Base-by-base conservation (phyloP, 2,113 vertebrate species). In the Meles meles region DNA sequence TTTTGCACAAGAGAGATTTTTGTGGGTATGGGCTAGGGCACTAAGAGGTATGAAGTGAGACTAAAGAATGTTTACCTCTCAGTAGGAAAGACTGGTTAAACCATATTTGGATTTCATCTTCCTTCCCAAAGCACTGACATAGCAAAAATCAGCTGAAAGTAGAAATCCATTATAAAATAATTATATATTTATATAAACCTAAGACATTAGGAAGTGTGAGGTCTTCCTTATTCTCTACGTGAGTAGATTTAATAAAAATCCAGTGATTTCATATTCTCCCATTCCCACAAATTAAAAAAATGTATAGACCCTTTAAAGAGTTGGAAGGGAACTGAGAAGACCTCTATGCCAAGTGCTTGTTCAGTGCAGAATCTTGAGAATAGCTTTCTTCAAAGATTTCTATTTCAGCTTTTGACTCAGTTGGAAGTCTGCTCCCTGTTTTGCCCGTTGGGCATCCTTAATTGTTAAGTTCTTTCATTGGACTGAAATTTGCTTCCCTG, bases 121-220 rank as follows among this genome's bases (percentile, higher is more conserved):
- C 4, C 61, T 82, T 94, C 49, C 61, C 83, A 71, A 92, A 88
- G 69, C 37, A 84, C 4, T 55, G 12, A 91, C 2, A 57, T 49
- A 79, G 69, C 67, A 13, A 80, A 83, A 81, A 94, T 80, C 65
- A 85, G 55, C 55, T 92, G 9, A 71, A 81, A 76, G 84, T 15
- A 92, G 77, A 92, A 90, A 79, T 80, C 85, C 76, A 65, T 47
- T 76, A 34, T 52, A 85, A 92, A 85, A 55, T n/a, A 90, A 86
- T 44, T n/a, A 31, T 39, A 14, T 57, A 44, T 59, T n/a, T 63
- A 44, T 83, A 20, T 7, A 39, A 84, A 63, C 37, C 37, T 57
- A 96, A 90, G 82, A 74, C 7, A 44, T 55, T 92, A 90, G 31
- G 49, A 82, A 90, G 31, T 42, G 57, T 93, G 63, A 42, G 31